These are phyloP conservation scores for Edolisoma coerulescens DNA, from an alignment of 2,113 vertebrate species.

Conservation along the genomic window DNA sequence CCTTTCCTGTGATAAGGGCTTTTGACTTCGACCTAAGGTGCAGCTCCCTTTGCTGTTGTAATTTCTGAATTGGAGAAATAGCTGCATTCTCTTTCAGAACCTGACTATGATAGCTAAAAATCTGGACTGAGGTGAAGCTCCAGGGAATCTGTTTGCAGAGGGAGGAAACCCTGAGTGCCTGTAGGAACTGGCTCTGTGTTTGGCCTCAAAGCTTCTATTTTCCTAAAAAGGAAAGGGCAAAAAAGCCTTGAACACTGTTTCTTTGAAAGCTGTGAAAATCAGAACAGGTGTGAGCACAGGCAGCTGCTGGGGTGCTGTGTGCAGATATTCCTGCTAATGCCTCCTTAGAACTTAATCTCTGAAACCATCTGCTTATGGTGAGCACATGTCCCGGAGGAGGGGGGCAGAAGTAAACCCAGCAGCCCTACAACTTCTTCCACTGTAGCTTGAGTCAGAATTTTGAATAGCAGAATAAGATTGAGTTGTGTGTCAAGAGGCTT, in stretches of 20 bases:
- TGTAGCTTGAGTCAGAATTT: constrained; percentile 1
- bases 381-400: constrained; percentile 48
- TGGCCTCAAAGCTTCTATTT: constrained; percentile 6
- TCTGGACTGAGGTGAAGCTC: not conserved
- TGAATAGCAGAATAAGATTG: not conserved
- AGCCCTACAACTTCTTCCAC: not conserved
- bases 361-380: constrained; percentile 62
- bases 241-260: constrained; percentile 58
- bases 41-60: not conserved
- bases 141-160: not conserved
- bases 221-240: constrained; percentile 34
- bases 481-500: not conserved
- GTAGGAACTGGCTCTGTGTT: not conserved
- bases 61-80: not conserved
- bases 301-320: constrained; percentile 58
- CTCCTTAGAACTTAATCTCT: constrained; percentile 70
- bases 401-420: not conserved
- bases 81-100: not conserved
- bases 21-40: not conserved
- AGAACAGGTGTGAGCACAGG: constrained; percentile 67
- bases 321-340: constrained; percentile 60
- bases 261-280: constrained; percentile 68
- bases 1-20: not conserved
- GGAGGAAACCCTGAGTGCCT: not conserved
- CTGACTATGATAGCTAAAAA: not conserved